phyloP scores from a whole-genome alignment of 2,113 vertebrate genomes.

The Elanus axillaris region DNA sequence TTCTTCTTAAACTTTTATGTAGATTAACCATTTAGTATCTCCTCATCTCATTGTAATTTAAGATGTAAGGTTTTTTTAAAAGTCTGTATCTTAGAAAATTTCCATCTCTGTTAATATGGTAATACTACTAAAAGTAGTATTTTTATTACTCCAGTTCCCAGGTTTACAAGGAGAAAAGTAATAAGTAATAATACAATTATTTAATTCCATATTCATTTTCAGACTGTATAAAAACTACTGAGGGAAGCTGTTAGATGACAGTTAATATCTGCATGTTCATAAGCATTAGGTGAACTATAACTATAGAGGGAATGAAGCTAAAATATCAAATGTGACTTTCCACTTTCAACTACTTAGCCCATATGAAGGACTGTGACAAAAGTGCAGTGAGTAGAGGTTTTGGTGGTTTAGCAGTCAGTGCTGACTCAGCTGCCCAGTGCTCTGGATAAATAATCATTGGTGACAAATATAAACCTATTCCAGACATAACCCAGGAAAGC shows the following conservation, averaged over 20 bases:
- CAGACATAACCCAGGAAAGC: not conserved
- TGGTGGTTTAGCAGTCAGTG: not conserved
- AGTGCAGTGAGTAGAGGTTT: not conserved
- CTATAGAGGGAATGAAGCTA: not conserved
- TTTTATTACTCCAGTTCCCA: conserved; percentile 7
- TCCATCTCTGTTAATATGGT: not conserved
- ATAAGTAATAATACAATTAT: not conserved
- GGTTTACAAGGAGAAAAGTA: not conserved
- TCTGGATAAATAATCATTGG: not conserved
- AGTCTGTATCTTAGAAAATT: not conserved
- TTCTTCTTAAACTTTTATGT: not conserved
- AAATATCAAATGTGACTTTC: not conserved
- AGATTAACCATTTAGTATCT: not conserved
- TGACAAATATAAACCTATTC: not conserved
- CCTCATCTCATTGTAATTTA: not conserved
- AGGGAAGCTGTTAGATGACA: not conserved
- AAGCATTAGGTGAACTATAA: not conserved
- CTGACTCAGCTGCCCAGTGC: not conserved
- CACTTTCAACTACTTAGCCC: not conserved
- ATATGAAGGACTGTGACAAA: not conserved
- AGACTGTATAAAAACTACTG: not conserved
- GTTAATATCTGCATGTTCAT: not conserved
- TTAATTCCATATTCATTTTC: not conserved
- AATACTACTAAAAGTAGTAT: not conserved
- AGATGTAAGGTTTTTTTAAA: not conserved